Percentiles rank a stretch among this genome's conserved stretches.
Conservation (phyloP, 2,797 vertebrate species). For the Alexandromys oeconomus region DNA sequence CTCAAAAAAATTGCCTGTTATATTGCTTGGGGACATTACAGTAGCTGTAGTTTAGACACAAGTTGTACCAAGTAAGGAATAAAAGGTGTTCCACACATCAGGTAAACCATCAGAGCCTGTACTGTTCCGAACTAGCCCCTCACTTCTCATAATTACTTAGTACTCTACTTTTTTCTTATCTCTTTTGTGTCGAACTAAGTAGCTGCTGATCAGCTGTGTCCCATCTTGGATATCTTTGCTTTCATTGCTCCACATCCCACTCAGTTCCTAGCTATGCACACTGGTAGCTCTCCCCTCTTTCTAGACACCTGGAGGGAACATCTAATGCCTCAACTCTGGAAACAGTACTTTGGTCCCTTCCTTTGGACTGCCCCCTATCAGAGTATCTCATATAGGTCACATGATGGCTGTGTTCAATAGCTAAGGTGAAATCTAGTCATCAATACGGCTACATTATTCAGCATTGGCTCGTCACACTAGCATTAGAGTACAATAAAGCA, state of each 20-base stretch:
- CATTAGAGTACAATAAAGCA: neutral
- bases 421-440: neutral
- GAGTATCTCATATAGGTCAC: neutral
- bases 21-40: neutral
- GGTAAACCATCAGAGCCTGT: neutral
- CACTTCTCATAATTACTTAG: neutral
- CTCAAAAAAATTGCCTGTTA: neutral
- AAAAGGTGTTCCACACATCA: neutral
- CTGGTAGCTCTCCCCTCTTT: neutral
- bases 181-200: neutral
- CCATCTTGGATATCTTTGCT: neutral
- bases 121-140: neutral
- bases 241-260: neutral
- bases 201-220: neutral
- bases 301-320: neutral
- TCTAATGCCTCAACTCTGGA: neutral
- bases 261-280: neutral
- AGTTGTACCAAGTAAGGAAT: neutral
- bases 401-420: neutral
- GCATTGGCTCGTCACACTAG: neutral
- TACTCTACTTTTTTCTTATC: neutral
- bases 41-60: neutral
- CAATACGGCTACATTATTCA: neutral
- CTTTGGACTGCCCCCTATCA: neutral
- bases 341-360: neutral